Base-by-base conservation (phyloP, 2,888 invertebrate species). In the Acleris sparsana region DNA sequence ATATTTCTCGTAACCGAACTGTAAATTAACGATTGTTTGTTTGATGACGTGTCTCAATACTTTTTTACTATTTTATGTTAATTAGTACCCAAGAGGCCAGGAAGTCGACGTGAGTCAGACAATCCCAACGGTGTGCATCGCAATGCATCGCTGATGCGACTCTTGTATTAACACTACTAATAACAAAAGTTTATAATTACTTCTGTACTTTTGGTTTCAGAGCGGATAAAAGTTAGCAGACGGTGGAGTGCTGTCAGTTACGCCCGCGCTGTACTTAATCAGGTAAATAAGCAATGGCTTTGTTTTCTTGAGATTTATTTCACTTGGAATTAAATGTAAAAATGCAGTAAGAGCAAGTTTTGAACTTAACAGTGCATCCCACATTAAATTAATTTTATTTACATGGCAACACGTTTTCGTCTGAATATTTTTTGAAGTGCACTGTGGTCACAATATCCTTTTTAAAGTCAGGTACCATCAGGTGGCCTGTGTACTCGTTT, bases 171-270 rank as follows among this genome's bases (percentile, higher is more conserved):
- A 55, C 60, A 33, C 20, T 49, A 55, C 60, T 61, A 61, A 61
- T 55, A 55, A 61, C 65, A 33, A 61, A 65, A 65, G 65, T 65
- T 61, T 51, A 44, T 65, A 61, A 65, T 61, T 43, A 55, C 65
- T 46, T 60, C n/a, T 29, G 29, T 20, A 53, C 22, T 64, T 48
- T 43, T 43, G 22, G 29, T 52, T 59, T 46, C 29, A n/a, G 22
- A 18, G 48, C 6, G n/a, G 16, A 43, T 59, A 59, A 58, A 63
- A 44, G 59, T 48, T 43, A 53, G 52, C 22, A 18, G 48, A 13
- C 39, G 13, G 39, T 20, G 7, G 55, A 20, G 43, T 20, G 43
- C 43, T 39, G 18, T 39, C 20, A 44, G 25, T 57, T 4, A 25
- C 16, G 43, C 44, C 44, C 25, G 22, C 57, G 43, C 22, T 55